Evolutionary conservation across 2,888 invertebrate species (phyloP), one percentile per base, ranked within the genome.

Genomic region (Tetranychus piercei): DNA sequence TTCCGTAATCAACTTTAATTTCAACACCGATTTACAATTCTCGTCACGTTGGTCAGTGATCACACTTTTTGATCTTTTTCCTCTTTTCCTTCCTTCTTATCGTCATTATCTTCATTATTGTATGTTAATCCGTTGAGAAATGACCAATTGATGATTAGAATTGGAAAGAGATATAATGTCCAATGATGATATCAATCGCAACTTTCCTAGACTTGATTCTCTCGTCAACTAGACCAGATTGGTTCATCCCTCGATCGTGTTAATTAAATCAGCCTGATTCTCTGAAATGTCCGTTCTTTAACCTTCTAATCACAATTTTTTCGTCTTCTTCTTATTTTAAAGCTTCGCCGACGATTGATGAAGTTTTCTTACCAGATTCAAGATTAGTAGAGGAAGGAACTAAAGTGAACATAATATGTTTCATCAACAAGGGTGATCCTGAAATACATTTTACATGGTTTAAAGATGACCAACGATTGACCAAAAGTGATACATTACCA

Each of bases 341-440:
- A 75, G 75, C 73, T 9, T 73, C 75, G 20, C 75, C 75, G 5
- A 44, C 69, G 18, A 75, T 75, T 73, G 75, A 75, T 55, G 70
- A 65, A 5, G 71, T 71, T 18, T 75, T 75, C 69, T 74, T 75
- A 43, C 75, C 75, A 7, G 64, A 45, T 6, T 66, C 67, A n/a
- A 67, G 70, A 11, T 75, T 70, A 15, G 75, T 74, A 18, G 74
- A 74, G 11, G 73, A 75, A 75, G 73, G 75, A 15, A 70, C 75
- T 22, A 71, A 71, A 69, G 75, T 71, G 1, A 71, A 71, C 15
- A 34, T 75, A 5, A 67, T 75, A 18, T 75, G 75, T 71, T 70
- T 64, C 34, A 73, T 75, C 44, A 73, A 69, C 73, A 75, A 75
- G 34, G 75, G 75, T 20, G 75, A 75, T 73, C 45, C 75, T n/a